Evolutionary conservation across 2,113 vertebrate species (phyloP).

Genomic region (Rhinoderma darwinii): DNA sequence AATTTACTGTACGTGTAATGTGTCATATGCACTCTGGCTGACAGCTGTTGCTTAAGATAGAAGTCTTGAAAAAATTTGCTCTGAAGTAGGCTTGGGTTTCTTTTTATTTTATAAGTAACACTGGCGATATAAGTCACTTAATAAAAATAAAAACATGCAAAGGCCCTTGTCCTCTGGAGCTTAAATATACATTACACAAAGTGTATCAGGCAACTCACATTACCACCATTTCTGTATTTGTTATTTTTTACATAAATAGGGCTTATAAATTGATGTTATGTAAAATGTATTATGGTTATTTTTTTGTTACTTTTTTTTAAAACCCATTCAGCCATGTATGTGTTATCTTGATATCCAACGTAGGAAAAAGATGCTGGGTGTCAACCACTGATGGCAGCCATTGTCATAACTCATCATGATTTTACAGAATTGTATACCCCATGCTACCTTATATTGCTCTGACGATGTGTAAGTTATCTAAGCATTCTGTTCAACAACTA

Average conservation of each 20-base stretch:
- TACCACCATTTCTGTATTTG: not conserved
- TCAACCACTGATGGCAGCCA: too few relatives aligned
- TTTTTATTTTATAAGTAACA: slow-evolving; percentile 43
- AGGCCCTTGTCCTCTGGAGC: slow-evolving; percentile 15
- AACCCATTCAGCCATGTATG: too few relatives aligned
- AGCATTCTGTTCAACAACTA: too few relatives aligned
- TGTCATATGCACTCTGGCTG: slow-evolving; percentile 44
- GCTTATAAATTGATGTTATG: not conserved
- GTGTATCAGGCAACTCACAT: not conserved
- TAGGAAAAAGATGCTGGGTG: too few relatives aligned
- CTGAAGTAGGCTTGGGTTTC: slow-evolving; percentile 50
- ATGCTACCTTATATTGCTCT: not conserved
- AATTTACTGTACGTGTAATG: slow-evolving; percentile 55
- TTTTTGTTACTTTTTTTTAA: too few relatives aligned
- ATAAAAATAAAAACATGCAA: slow-evolving; percentile 55
- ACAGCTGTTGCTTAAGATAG: slow-evolving; percentile 56
- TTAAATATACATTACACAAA: slow-evolving; percentile 19
- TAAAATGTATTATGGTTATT: too few relatives aligned
- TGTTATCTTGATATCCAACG: too few relatives aligned
- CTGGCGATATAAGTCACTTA: slow-evolving; percentile 48
- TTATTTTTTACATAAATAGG: not conserved
- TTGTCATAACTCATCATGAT: too few relatives aligned
- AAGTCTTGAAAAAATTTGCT: slow-evolving; percentile 33
- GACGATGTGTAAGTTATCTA: not conserved
- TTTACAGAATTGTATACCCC: not conserved